phyloP scores from a whole-genome alignment of 2,888 invertebrate genomes.

The Chelonus formosanus region DNA sequence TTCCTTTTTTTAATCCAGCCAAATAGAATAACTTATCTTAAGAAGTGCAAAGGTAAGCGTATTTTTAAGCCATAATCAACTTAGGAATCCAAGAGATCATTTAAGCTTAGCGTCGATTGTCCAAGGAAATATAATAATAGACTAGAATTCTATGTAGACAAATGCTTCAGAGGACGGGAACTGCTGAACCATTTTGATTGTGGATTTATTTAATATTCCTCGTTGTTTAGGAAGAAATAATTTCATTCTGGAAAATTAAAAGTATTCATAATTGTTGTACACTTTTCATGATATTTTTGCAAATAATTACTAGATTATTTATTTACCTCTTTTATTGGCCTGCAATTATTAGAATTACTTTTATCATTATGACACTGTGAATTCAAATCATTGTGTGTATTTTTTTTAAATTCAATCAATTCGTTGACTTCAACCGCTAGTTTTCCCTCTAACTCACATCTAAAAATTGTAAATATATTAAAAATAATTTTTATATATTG shows the following conservation, averaged over 20 bases:
- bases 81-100: slow-evolving; percentile 15
- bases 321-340: slow-evolving; percentile 47
- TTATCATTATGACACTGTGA: slow-evolving; percentile 34
- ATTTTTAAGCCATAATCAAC: slow-evolving; percentile 5
- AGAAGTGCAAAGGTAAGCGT: slow-evolving; percentile 12
- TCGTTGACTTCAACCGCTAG: slow-evolving; percentile 52
- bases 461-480: slow-evolving; percentile 35
- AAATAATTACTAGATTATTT: slow-evolving; percentile 37
- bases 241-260: slow-evolving; percentile 16
- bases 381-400: slow-evolving; percentile 40
- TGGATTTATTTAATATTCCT: neutral
- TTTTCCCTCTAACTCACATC: slow-evolving; percentile 57
- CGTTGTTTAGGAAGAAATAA: slow-evolving; percentile 3
- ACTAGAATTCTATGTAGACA: slow-evolving; percentile 21
- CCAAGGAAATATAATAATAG: slow-evolving; percentile 11
- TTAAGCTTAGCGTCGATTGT: slow-evolving; percentile 22
- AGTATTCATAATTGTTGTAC: slow-evolving; percentile 21
- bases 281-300: too few species aligned
- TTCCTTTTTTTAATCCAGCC: neutral
- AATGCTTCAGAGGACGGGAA: slow-evolving; percentile 2
- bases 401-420: slow-evolving; percentile 50
- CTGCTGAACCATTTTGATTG: neutral
- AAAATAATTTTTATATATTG: neutral
- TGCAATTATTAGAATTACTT: slow-evolving; percentile 39
- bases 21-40: neutral